Conservation (phyloP, 2,797 vertebrate species). For the Rhyacichthys aspro region DNA sequence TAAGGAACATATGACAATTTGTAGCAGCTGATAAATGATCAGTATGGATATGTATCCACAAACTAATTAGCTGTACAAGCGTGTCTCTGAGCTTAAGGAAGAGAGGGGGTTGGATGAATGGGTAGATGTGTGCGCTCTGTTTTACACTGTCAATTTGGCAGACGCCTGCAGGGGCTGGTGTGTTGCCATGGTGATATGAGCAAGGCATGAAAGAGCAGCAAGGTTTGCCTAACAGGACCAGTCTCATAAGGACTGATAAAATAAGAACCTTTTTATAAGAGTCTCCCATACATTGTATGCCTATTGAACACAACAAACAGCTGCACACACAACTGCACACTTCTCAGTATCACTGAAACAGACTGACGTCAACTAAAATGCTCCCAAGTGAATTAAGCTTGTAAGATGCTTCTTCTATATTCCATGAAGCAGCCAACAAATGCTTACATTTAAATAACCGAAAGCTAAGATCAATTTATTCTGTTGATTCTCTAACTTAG, state of each 20-base stretch:
- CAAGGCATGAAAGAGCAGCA: conserved; percentile 83
- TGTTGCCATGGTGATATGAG: conserved; percentile 86
- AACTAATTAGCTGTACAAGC: conserved; percentile 67
- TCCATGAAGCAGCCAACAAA: background rate
- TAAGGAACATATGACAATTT: conserved; percentile 17
- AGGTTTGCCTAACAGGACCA: conserved; percentile 83
- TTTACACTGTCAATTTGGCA: conserved; percentile 85
- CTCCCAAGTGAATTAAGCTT: conserved; percentile 11
- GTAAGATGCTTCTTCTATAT: conserved; percentile 1
- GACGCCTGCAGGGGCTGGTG: conserved; percentile 84
- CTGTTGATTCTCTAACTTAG: background rate
- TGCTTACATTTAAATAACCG: background rate
- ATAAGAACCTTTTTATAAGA: conserved; percentile 72
- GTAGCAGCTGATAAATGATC: conserved; percentile 42
- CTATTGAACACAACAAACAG: conserved; percentile 42
- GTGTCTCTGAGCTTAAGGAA: conserved; percentile 61
- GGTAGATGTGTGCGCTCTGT: conserved; percentile 78
- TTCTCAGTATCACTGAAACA: conserved; percentile 3
- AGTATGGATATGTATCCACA: conserved; percentile 36
- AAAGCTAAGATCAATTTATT: too few species aligned
- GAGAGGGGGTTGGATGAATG: conserved; percentile 73
- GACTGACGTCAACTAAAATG: background rate
- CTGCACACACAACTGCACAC: conserved; percentile 12
- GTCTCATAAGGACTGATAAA: conserved; percentile 80
- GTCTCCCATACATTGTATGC: conserved; percentile 45